Conservation (phyloP, 2,113 vertebrate genomes). For the Procavia capensis region DNA sequence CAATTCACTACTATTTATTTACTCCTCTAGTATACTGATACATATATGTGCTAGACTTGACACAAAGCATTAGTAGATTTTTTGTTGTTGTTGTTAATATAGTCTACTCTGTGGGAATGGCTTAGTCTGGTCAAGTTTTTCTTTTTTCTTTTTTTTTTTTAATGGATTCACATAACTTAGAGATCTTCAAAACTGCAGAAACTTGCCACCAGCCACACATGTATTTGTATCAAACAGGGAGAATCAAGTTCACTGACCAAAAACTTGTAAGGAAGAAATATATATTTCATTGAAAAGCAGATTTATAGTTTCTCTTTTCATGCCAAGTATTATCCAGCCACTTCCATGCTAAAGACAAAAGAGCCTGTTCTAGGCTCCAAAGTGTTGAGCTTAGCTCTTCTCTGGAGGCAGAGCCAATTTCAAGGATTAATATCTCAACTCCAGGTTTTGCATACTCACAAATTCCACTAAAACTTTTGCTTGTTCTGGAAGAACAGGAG, state of each 20-base stretch:
- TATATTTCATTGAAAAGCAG: background rate
- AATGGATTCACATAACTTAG: background rate
- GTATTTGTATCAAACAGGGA: background rate
- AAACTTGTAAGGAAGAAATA: background rate
- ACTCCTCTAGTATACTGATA: background rate
- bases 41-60: background rate
- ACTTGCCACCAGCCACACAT: background rate
- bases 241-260: background rate
- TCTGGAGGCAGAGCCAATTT: background rate
- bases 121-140: background rate
- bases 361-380: background rate
- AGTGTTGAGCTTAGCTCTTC: background rate
- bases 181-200: background rate
- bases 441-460: background rate
- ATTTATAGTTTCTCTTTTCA: background rate
- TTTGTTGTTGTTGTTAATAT: too few species aligned
- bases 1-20: background rate
- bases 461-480: slow-evolving; percentile 3
- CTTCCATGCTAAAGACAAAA: background rate
- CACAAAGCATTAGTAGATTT: background rate
- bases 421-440: background rate
- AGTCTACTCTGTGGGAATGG: background rate
- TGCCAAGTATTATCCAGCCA: background rate
- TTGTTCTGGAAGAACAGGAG: background rate
- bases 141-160: background rate